Evolutionary conservation across 2,797 vertebrate genomes (phyloP).

Genomic region (Oreortyx pictus): DNA sequence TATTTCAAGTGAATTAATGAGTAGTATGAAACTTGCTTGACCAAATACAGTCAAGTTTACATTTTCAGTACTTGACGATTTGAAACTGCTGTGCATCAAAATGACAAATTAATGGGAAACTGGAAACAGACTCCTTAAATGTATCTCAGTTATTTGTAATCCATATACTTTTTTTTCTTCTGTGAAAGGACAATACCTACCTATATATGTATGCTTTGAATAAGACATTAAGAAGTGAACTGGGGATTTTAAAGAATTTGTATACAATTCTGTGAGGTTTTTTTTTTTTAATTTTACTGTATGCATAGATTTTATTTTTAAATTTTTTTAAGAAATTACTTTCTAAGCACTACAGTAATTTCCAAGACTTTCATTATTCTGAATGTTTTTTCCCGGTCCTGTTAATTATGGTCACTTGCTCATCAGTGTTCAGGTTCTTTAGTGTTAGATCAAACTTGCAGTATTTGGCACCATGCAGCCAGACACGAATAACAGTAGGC

Average conservation of each 20-base stretch:
- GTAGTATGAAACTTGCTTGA: neutral
- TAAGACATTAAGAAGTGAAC: neutral
- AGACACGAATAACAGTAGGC: neutral
- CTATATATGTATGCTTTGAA: neutral
- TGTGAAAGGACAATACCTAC: neutral
- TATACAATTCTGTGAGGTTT: neutral
- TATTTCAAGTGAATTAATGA: constrained; percentile 20
- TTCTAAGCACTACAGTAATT: neutral
- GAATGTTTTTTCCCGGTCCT: neutral
- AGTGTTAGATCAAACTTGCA: neutral
- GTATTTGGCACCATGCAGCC: neutral
- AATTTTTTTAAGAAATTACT: neutral
- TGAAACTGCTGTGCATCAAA: constrained; percentile 49
- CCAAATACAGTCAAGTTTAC: constrained; percentile 55
- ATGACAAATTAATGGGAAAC: neutral
- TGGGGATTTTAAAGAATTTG: neutral
- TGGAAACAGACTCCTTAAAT: neutral
- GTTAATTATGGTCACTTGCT: neutral
- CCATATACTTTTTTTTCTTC: neutral
- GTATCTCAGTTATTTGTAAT: neutral
- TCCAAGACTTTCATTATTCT: neutral
- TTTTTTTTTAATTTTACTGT: neutral
- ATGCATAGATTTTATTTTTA: too few species aligned
- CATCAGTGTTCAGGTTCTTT: neutral
- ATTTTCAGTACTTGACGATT: constrained; percentile 16